Evolutionary conservation across 1,140 invertebrate genomes (phyloP), one percentile per base, ranked within the genome.

Genomic region (Tigriopus japonicus): DNA sequence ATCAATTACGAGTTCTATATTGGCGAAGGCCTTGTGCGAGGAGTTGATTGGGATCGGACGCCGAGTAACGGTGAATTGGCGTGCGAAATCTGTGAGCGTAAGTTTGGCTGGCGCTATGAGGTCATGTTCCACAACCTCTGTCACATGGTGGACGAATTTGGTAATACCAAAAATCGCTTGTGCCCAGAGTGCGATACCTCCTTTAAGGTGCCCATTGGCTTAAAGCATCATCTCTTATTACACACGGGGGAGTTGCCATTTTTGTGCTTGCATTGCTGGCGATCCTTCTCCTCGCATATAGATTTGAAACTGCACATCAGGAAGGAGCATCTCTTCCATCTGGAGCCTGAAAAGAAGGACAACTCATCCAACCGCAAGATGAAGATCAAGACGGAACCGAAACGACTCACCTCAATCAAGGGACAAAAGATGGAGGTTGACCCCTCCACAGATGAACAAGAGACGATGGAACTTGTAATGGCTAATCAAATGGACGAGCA

Each of bases 31-130:
- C 42, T 59, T 12, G 58, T 59, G 19, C 41, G 58, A 14, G 58
- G 58, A 49, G 58, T 59, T 3, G 58, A 59, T 23, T 59, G 58
- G 58, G 58, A 59, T 59, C 28, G 58, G 21, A 59, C 58, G 12
- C 58, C 58, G 5, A 19, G n/a, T 17, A 59, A 59, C 24, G 58
- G 58, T 5, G 58, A 59, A 28, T 17, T 59, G 14, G 17, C n/a
- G 43, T 59, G 58, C 24, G 58, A 42, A 6, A 42, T 49, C 12
- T 59, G 58, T 59, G 58, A 59, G 2, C 41, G 58, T 14, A 59
- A 59, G 19, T 59, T 59, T 49, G 58, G 58, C 5, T 59, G 58
- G 58, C 28, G 58, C 6, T 59, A 42, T 49, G 58, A 59, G 42
- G 28, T 59, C 42, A 59, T 59, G 58, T 59, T 59, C 24, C 58